Evolutionary conservation across 2,797 vertebrate species (phyloP).

Genomic region (Anas bernieri): DNA sequence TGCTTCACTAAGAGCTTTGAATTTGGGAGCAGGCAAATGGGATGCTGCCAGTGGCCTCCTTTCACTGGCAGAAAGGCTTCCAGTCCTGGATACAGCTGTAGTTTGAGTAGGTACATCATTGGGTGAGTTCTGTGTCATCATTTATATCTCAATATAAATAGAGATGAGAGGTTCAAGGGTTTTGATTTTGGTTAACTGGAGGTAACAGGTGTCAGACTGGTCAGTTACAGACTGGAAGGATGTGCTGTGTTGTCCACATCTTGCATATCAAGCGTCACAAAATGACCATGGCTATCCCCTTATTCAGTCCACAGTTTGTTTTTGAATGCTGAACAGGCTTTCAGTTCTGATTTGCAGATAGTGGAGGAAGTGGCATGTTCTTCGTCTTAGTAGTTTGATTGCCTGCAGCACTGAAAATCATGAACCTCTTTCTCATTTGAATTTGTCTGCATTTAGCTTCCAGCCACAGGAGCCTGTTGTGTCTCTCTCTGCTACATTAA

Average conservation of each 20-base stretch:
- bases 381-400: background rate
- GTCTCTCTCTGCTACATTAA: conserved; percentile 21
- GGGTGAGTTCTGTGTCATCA: background rate
- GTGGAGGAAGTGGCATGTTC: background rate
- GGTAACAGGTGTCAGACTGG: background rate
- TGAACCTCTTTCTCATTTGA: background rate
- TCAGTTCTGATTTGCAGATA: background rate
- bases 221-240: fast-evolving
- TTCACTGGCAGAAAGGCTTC: background rate
- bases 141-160: background rate
- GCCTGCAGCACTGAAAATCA: background rate
- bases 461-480: conserved; percentile 32
- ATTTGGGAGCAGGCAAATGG: background rate
- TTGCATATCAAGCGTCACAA: background rate
- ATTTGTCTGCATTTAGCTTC: conserved; percentile 31
- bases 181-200: background rate
- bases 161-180: no score
- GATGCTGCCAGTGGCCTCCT: background rate
- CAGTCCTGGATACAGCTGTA: background rate
- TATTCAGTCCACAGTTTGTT: background rate
- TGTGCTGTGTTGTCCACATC: fast-evolving
- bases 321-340: background rate
- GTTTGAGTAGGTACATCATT: background rate
- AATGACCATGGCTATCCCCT: background rate
- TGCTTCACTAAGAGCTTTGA: background rate